Base-by-base conservation (phyloP, 2,888 invertebrate species). In the Eilema depressum region DNA sequence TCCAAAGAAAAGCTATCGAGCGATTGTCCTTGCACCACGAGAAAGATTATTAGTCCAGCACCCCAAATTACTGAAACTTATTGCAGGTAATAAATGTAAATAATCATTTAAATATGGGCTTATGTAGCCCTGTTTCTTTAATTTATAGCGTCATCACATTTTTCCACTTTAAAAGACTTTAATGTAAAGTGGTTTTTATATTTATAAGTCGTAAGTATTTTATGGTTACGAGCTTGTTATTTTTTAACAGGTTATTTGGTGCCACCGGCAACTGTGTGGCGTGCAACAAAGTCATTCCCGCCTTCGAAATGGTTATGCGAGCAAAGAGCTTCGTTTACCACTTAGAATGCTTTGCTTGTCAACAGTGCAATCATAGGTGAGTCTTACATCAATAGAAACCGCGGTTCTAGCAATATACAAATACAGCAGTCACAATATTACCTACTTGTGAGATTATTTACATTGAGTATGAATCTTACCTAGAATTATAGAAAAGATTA, bases 281-380 rank as follows among this genome's bases (percentile, higher is more conserved):
- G 71, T 99, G 98, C 95, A 97, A 97, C 94, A 98, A 98, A 96
- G 97, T 97, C 90, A 98, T 98, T 92, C 98, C 98, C 75, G 98
- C 98, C 80, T 98, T 98, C 94, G 98, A 98, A 96, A 98, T 98
- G 98, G 98, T 98, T 86, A 98, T 99, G 98, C 96, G 98, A 91
- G 98, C 98, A 81, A 97, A 98, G 93, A 97, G 97, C 88, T 98
- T 98, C 93, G 98, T 98, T 79, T 98, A 98, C 95, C 98, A 98
- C 95, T 96, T 98, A 93, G 98, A 98, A 93, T 98, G 98, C 92
- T 98, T 98, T 92, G 98, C 98, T 84, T 98, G 98, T 96, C 98
- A 98, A 93, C 98, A 98, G 91, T 98, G 98, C 94, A 98, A 98
- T 96, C 98, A 98, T 96, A 98, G 98, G 98, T 98, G 92, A 93